phyloP scores from a whole-genome alignment of 2,888 invertebrate genomes.

The Gymnocheta viridis region DNA sequence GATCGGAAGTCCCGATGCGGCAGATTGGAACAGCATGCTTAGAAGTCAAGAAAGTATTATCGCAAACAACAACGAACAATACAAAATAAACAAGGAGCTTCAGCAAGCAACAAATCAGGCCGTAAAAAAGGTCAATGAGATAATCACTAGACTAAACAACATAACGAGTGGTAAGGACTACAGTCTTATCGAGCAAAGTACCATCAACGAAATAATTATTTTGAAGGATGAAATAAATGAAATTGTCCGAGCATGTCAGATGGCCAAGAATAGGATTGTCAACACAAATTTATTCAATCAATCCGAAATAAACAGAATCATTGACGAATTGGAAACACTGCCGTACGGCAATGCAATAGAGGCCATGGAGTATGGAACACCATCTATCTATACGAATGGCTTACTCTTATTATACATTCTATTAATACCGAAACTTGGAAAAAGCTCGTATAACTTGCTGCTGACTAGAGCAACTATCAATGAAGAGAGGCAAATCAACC shows the following conservation, averaged over 20 bases:
- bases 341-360: conserved; percentile 25
- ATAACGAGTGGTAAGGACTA: conserved; percentile 28
- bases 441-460: conserved; percentile 2
- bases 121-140: conserved; percentile 8
- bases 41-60: conserved; percentile 27
- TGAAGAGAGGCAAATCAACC: conserved; percentile 9
- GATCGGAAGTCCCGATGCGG: conserved; percentile 1
- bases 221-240: conserved; percentile 32
- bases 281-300: conserved; percentile 27
- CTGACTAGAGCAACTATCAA: conserved; percentile 6
- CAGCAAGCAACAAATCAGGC: conserved; percentile 15
- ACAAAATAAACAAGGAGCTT: conserved; percentile 21
- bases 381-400: conserved; percentile 21
- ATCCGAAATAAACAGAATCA: background rate
- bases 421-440: conserved; percentile 1
- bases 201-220: conserved; percentile 5
- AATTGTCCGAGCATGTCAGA: conserved; percentile 33
- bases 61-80: conserved; percentile 29
- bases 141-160: conserved; percentile 6
- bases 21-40: conserved; percentile 21
- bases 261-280: conserved; percentile 26
- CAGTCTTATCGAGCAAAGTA: conserved; percentile 10
- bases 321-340: conserved; percentile 14
- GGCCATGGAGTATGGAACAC: conserved; percentile 12
- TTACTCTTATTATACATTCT: conserved; percentile 9